Evolutionary conservation across 2,113 vertebrate species (phyloP).

Genomic region (Osmerus eperlanus): DNA sequence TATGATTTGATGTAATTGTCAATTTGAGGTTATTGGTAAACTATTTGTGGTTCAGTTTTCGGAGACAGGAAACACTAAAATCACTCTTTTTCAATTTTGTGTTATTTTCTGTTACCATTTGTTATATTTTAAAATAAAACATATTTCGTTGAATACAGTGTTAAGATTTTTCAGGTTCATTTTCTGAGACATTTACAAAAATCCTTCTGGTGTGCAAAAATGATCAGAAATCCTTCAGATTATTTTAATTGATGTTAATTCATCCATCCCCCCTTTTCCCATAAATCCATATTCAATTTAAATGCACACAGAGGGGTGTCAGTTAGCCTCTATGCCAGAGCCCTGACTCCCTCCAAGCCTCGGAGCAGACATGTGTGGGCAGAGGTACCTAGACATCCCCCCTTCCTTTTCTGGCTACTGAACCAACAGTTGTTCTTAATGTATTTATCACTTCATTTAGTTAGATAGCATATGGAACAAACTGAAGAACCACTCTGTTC

Average conservation of each 20-base stretch:
- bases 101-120: too few relatives aligned
- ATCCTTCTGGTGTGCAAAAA: neutral
- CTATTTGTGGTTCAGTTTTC: too few relatives aligned
- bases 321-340: constrained; percentile 5
- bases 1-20: too few relatives aligned
- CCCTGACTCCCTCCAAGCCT: constrained; percentile 18
- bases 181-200: neutral
- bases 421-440: constrained; percentile 55
- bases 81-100: too few relatives aligned
- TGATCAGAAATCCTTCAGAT: neutral
- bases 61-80: too few relatives aligned
- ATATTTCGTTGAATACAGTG: too few relatives aligned
- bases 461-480: constrained; percentile 32
- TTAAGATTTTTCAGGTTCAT: too few relatives aligned
- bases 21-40: too few relatives aligned
- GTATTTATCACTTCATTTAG: constrained; percentile 60
- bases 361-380: constrained; percentile 31
- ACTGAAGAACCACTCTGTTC: constrained; percentile 32
- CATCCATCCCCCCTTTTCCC: neutral
- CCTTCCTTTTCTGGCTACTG: constrained; percentile 16
- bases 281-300: constrained; percentile 46
- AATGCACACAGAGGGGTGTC: constrained; percentile 20
- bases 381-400: constrained; percentile 9
- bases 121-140: too few relatives aligned
- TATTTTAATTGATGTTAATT: constrained; percentile 5